Evolutionary conservation across 2,888 invertebrate genomes (phyloP).

Genomic region (Onthophagus sagittarius): DNA sequence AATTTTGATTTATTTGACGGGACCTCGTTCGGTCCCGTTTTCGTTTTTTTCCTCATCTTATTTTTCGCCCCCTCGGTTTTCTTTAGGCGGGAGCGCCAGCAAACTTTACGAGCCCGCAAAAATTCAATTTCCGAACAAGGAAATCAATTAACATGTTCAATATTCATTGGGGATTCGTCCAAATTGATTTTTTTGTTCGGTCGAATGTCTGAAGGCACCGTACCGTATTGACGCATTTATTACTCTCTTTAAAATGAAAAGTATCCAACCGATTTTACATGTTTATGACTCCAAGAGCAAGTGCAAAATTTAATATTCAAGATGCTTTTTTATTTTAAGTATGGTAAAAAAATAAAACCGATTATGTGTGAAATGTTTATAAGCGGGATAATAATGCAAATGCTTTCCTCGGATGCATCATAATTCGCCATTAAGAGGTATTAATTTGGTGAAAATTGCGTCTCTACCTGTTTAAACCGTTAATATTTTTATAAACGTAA

Average conservation of each 20-base stretch:
- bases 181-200: neutral
- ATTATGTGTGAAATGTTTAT: neutral
- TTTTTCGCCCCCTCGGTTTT: neutral
- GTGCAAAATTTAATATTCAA: no score
- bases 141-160: conserved; percentile 8
- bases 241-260: neutral
- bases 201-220: neutral
- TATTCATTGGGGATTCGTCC: conserved; percentile 1
- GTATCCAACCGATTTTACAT: neutral
- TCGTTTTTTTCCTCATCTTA: neutral
- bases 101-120: conserved; percentile 5
- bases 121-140: conserved; percentile 1
- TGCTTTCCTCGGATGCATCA: neutral
- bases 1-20: conserved; percentile 32
- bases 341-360: neutral
- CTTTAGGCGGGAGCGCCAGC: neutral
- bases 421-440: neutral
- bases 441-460: neutral
- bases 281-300: neutral
- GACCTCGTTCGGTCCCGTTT: conserved; percentile 13
- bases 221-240: neutral
- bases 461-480: neutral
- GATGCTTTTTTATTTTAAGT: neutral
- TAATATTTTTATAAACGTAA: neutral
- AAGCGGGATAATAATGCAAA: neutral